Base-by-base conservation (phyloP, 2,888 invertebrate genomes). In the Chironomus tentans region DNA sequence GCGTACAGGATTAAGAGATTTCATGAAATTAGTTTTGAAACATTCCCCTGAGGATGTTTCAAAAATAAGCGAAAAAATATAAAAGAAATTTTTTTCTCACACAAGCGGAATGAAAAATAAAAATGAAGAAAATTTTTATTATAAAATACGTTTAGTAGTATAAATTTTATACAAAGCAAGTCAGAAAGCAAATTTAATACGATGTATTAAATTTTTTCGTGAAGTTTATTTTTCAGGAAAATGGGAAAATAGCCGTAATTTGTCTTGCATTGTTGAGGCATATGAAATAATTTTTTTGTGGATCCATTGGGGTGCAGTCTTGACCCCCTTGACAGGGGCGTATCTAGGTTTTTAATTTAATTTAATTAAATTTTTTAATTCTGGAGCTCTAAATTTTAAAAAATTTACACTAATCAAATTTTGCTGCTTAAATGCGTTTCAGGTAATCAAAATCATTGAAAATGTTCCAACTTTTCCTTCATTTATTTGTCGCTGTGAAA, bases 1-100 rank as follows among this genome's bases (percentile, higher is more conserved):
- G 56, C 56, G 56, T 15, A 7, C 13, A 48, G 48, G 74, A 68
- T 68, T 74, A 74, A 74, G 6, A 73, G 74, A 74, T 74, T 74
- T 47, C 48, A 74, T 74, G 47, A 74, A 74, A 74, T 74, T 74
- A 74, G 68, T 74, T 74, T 74, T 48, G n/a, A 74, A 68, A 48
- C 10, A 56, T 28, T 24, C 65, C 73, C 73, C 21, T 22, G 65
- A 65, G 65, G 38, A 15, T 38, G 7, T 68, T 68, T 68, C n/a
- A 21, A 24, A 38, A 18, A 22, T 65, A 13, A 10, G 21, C 65
- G 22, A 65, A 24, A 6, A 15, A 50, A 18, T 56, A 56, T 56
- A 15, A 56, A 56, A 56, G 1, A 10, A 56, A 10, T 56, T 56
- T 38, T 38, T 38, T 38, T 38, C 38, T 7, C 10, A 38, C 38